Percentiles rank a stretch among this genome's conserved stretches.
phyloP scores from a whole-genome alignment of 2,113 vertebrate genomes.

The Ifrita kowaldi region DNA sequence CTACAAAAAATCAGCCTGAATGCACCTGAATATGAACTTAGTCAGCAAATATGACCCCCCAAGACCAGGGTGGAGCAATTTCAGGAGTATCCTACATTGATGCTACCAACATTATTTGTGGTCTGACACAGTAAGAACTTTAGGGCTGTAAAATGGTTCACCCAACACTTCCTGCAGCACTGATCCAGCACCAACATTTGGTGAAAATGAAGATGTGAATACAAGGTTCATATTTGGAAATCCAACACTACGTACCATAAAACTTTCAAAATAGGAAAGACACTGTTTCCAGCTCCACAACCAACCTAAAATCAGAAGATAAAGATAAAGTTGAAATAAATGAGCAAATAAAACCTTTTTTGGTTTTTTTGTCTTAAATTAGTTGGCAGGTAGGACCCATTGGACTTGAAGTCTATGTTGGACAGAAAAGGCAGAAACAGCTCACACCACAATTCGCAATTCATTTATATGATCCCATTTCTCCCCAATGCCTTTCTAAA shows the following conservation, averaged over 20 bases:
- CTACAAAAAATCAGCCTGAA: background rate
- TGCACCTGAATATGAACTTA: background rate
- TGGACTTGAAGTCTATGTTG: background rate
- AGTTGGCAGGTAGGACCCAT: background rate
- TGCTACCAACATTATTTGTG: background rate
- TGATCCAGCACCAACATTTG: background rate
- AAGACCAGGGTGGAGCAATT: background rate
- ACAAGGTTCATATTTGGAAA: background rate
- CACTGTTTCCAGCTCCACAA: constrained; percentile 91
- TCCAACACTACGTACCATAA: constrained; percentile 71
- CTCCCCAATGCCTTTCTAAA: background rate
- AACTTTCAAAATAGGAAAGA: constrained; percentile 85
- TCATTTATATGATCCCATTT: background rate
- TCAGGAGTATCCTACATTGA: background rate
- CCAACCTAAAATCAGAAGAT: constrained; percentile 79
- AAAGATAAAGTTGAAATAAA: constrained; percentile 17
- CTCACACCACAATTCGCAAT: background rate
- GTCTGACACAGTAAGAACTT: background rate
- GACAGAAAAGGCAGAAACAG: background rate
- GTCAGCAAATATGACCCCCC: background rate
- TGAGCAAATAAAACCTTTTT: background rate
- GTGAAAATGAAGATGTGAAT: background rate
- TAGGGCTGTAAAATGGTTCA: background rate
- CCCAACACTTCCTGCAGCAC: background rate
- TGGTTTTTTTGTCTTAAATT: background rate